A percentile compares a stretch with the other conserved stretches of the same genome.
These are phyloP conservation scores for Noctua janthe DNA, from an alignment of 2,888 invertebrate genomes.

Conservation along the genomic window DNA sequence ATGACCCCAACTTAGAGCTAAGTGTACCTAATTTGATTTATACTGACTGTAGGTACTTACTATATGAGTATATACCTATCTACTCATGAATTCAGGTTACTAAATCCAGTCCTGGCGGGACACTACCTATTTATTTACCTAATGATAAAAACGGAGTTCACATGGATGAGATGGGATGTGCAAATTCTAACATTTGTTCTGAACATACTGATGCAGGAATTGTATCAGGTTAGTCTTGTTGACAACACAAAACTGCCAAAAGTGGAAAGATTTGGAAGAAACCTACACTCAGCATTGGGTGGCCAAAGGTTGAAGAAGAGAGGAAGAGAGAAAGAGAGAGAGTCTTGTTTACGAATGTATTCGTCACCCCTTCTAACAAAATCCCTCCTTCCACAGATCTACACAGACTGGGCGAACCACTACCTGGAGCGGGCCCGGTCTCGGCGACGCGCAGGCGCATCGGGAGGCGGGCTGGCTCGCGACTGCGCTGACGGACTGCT, in stretches of 20 bases:
- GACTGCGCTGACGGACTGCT: slow-evolving; percentile 98
- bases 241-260: too few species aligned
- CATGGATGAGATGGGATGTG: neutral
- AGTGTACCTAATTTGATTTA: neutral
- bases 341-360: too few species aligned
- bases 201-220: neutral
- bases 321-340: too few species aligned
- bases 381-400: slow-evolving; percentile 93
- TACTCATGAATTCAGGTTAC: neutral
- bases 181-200: neutral
- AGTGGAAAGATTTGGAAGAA: too few species aligned
- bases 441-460: slow-evolving; percentile 94
- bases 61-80: neutral
- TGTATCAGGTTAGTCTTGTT: neutral
- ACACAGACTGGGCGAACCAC: slow-evolving; percentile 99
- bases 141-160: neutral
- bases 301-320: too few species aligned
- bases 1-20: neutral
- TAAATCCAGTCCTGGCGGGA: neutral
- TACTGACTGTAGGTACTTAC: neutral
- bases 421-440: slow-evolving; percentile 98
- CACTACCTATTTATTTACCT: neutral
- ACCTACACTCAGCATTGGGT: too few species aligned
- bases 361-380: neutral
- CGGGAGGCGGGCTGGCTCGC: slow-evolving; percentile 94